These are phyloP conservation scores for Empidonax alnorum DNA, from an alignment of 2,113 vertebrate genomes.

Conservation along the genomic window DNA sequence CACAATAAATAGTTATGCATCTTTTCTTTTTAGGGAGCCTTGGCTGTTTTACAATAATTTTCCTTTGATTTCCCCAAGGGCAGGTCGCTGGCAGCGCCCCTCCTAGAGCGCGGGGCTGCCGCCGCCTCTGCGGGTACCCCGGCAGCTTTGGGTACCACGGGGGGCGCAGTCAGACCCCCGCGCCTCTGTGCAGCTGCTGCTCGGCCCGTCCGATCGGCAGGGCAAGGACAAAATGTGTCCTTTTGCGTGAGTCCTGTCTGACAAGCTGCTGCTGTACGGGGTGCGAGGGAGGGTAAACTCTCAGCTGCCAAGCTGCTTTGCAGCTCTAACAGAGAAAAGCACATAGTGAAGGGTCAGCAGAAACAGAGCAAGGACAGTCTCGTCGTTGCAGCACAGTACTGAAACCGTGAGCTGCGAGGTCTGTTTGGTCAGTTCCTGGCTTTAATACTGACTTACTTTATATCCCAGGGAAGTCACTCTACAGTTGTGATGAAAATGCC, in stretches of 20 bases:
- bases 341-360: not conserved
- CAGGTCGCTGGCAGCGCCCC: not conserved
- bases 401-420: not conserved
- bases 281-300: not conserved
- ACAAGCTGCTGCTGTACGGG: not conserved
- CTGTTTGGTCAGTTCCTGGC: not conserved
- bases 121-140: accelerated
- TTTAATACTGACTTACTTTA: not conserved
- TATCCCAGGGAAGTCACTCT: not conserved
- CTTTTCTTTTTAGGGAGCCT: accelerated
- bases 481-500: not conserved
- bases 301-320: not conserved
- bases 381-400: not conserved
- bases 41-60: accelerated
- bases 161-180: not conserved
- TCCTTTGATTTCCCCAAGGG: accelerated
- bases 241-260: not conserved
- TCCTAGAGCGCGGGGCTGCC: accelerated
- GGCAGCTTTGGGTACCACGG: accelerated
- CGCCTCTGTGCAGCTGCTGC: not conserved
- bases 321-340: not conserved
- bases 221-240: not conserved
- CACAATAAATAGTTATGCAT: accelerated
- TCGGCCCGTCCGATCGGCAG: not conserved
- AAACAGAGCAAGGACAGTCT: not conserved